These are phyloP conservation scores for Morinoia aosen DNA, from an alignment of 2,888 invertebrate genomes.

Conservation along the genomic window DNA sequence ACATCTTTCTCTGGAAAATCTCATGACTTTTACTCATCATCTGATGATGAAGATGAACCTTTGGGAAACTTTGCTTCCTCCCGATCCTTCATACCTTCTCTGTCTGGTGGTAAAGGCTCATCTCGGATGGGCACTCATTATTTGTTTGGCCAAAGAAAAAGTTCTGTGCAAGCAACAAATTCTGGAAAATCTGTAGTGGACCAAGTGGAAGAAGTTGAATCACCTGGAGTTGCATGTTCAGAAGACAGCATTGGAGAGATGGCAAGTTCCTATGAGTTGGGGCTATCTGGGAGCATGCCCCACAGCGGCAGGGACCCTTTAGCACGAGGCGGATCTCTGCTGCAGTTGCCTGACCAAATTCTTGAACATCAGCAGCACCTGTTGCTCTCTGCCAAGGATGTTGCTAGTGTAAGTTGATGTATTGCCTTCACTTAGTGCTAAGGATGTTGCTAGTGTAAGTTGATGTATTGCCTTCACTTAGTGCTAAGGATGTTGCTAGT, in stretches of 20 bases:
- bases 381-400: background rate
- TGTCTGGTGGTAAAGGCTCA: background rate
- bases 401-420: background rate
- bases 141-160: background rate
- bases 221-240: background rate
- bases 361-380: conserved; percentile 4
- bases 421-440: background rate
- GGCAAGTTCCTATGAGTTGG: conserved; percentile 41
- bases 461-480: too few species aligned
- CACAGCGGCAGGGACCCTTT: conserved; percentile 8
- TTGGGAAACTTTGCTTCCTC: background rate
- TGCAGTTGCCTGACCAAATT: conserved; percentile 40
- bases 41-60: conserved; percentile 41
- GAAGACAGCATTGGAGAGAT: conserved; percentile 48
- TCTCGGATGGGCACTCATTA: background rate
- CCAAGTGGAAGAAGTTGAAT: background rate
- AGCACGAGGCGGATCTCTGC: background rate
- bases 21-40: conserved; percentile 10
- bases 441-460: too few species aligned
- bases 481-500: too few species aligned
- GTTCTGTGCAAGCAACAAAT: background rate
- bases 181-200: background rate
- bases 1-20: conserved; percentile 34
- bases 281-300: background rate
- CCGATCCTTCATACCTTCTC: background rate